Percentiles rank a stretch among this genome's conserved stretches.
Conservation (phyloP, 92 coral and sea anemone genomes). For the Umimayanthus chanpuru region DNA sequence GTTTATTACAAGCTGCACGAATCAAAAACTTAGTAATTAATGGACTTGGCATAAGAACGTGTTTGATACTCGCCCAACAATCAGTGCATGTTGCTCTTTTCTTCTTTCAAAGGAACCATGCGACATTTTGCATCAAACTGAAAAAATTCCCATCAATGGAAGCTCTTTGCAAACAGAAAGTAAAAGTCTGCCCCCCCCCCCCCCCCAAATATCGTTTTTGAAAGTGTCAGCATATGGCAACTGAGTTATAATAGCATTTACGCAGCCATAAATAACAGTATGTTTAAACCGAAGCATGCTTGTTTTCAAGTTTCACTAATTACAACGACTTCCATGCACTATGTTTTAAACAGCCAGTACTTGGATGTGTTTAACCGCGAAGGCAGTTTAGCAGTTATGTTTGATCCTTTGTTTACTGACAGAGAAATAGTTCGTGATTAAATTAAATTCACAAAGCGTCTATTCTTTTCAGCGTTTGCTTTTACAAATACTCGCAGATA, state of each 20-base stretch:
- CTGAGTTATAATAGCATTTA: not conserved
- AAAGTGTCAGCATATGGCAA: not conserved
- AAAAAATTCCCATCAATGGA: not conserved
- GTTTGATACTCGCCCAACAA: conserved; percentile 16
- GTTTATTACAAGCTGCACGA: conserved; percentile 43
- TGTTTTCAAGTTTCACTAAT: conserved; percentile 1
- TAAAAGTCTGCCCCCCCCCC: not conserved
- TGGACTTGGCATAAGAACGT: conserved; percentile 21
- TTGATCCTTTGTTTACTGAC: conserved; percentile 12
- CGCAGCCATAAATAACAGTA: conserved; percentile 2
- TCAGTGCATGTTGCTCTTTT: not conserved
- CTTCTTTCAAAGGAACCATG: not conserved
- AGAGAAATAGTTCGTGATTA: not conserved
- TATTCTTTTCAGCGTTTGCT: not conserved
- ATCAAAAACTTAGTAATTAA: conserved; percentile 32
- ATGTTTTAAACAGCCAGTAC: not conserved
- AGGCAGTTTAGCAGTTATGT: not conserved
- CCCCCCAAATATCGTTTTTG: not conserved
- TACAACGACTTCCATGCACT: not conserved
- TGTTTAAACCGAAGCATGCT: not conserved
- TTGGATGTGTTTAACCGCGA: not conserved
- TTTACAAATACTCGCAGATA: not conserved
- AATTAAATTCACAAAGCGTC: conserved; percentile 3
- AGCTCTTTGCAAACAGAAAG: not conserved
- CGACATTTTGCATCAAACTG: not conserved